Percentiles rank a stretch among this genome's conserved stretches.
Evolutionary conservation across 2,888 invertebrate genomes (phyloP).

Genomic region (Latheticus oryzae): DNA sequence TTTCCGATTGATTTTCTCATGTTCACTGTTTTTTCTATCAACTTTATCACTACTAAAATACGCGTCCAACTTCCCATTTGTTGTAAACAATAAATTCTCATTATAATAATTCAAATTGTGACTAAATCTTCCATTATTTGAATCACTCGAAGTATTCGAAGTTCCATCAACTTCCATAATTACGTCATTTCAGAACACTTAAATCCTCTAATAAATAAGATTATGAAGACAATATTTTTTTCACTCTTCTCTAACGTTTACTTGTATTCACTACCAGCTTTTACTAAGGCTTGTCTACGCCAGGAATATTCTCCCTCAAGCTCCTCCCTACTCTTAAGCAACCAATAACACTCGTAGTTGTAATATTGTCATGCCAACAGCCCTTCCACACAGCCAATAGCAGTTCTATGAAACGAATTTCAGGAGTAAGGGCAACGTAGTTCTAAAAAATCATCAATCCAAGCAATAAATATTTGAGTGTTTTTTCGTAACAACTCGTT

Average conservation of each 20-base stretch:
- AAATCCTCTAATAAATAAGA: not conserved
- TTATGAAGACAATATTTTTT: constrained; percentile 1
- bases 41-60: constrained; percentile 54
- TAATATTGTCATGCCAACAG: constrained; percentile 53
- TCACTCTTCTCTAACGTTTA: constrained; percentile 23
- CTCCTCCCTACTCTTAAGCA: constrained; percentile 41
- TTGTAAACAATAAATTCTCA: constrained; percentile 57
- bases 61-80: constrained; percentile 57
- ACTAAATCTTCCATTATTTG: constrained; percentile 55
- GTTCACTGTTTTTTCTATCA: constrained; percentile 45
- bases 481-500: not conserved
- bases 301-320: constrained; percentile 37
- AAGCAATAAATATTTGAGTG: not conserved
- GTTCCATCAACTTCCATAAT: constrained; percentile 57
- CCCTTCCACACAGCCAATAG: constrained; percentile 53
- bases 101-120: constrained; percentile 57
- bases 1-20: constrained; percentile 48
- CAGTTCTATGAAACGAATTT: constrained; percentile 6
- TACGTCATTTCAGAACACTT: constrained; percentile 6
- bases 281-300: constrained; percentile 33
- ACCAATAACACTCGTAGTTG: constrained; percentile 46
- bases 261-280: constrained; percentile 27
- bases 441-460: not conserved
- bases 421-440: constrained; percentile 12
- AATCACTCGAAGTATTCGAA: constrained; percentile 62